Evolutionary conservation across 1,140 invertebrate species (phyloP).

Genomic region (Eueides isabella): DNA sequence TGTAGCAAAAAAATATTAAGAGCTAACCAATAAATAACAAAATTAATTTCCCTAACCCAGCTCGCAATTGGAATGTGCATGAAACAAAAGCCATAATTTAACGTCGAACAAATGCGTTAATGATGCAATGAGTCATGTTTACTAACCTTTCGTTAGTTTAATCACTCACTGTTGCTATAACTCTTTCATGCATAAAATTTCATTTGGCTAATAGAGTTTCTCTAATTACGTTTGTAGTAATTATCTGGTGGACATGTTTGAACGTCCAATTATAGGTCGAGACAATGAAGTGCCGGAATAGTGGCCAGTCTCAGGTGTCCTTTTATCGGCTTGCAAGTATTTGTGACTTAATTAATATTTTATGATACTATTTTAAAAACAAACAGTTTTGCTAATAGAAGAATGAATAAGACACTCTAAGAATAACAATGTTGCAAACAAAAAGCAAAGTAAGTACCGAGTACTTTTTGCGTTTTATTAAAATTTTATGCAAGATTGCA

Average conservation of each 20-base stretch:
- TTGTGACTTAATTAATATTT: neutral
- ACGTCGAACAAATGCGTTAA: constrained; percentile 49
- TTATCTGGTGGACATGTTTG: constrained; percentile 61
- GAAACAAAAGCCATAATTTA: constrained; percentile 34
- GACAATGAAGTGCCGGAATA: constrained; percentile 53
- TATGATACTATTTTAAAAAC: neutral
- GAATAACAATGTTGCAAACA: constrained; percentile 2
- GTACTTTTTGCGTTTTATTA: neutral
- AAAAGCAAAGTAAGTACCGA: constrained; percentile 6
- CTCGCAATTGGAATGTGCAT: neutral
- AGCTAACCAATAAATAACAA: constrained; percentile 6
- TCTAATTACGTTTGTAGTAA: constrained; percentile 68
- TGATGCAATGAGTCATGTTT: constrained; percentile 56
- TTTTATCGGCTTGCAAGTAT: constrained; percentile 34
- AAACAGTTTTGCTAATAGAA: no score
- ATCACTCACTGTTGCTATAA: constrained; percentile 60
- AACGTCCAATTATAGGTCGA: constrained; percentile 54
- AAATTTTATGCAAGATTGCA: constrained; percentile 1
- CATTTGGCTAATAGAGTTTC: constrained; percentile 65
- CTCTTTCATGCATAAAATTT: constrained; percentile 61
- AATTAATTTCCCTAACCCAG: constrained; percentile 6
- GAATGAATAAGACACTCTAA: neutral
- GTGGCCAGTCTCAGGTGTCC: constrained; percentile 62
- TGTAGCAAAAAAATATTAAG: neutral
- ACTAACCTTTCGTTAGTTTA: constrained; percentile 66